Base-by-base conservation (phyloP, 2,797 vertebrate genomes). In the Rhabdophis nuchalis region DNA sequence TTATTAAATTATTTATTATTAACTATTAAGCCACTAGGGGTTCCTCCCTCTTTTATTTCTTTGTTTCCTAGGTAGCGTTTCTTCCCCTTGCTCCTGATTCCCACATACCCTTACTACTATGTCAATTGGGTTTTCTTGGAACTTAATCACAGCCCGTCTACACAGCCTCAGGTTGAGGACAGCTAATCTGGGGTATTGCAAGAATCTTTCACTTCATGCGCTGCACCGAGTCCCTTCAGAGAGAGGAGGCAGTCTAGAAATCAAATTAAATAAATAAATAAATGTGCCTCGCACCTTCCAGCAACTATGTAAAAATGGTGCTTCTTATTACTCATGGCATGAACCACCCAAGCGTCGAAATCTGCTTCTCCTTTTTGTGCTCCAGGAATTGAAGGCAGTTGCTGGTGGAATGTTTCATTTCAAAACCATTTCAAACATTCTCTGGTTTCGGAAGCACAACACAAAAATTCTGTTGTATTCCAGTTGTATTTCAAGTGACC, bases 351-450 rank as follows among this genome's bases (percentile, higher is more conserved):
- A 12, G 53, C n/a, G 0, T 68, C 56, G 36, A 50, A 36, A 85
- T 29, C 91, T 41, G 23, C 53, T 8, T 25, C 12, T 16, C 52
- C 64, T 88, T 54, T 61, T 54, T 85, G 27, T 46, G 50, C 85
- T 50, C 50, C 88, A 82, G 56, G 20, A 77, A 58, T 89, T 89
- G 88, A 85, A 68, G 72, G 2, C 64, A 54, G 90, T 92, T 0
- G 2, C 3, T 23, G 87, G 20, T 86, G 87, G 57, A 91, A 94
- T 25, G 57, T 94, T 93, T 5, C 58, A 88, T 94, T 93, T 95
- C 93, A 89, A 95, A 86, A 1, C 13, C 50, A 0, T 64, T 89
- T 0, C 56, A 52, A 29, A 85, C 56, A 77, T 94, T 95, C 94
- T 93, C 32, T 87, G 64, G 29, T 77, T 91, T 95, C 86, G 77